Conservation (phyloP, 2,113 vertebrate genomes). For the Solea senegalensis region DNA sequence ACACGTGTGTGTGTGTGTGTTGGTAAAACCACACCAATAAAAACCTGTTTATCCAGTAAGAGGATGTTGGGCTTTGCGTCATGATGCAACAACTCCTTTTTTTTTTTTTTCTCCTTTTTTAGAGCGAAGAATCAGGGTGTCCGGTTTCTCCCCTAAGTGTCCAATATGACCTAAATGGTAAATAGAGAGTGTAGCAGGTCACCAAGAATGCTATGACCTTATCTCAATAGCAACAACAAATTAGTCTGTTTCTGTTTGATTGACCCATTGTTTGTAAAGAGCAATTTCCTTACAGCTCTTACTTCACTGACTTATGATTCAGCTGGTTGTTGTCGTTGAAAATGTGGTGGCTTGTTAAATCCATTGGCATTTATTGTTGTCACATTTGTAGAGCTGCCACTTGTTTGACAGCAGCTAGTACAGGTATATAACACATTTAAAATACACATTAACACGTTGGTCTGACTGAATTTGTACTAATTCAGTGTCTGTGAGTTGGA, state of each 20-base stretch:
- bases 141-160: neutral
- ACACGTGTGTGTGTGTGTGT: slow-evolving; percentile 15
- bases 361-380: neutral
- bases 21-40: slow-evolving; percentile 58
- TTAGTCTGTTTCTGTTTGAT: no score
- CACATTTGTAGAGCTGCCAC: neutral
- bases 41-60: slow-evolving; percentile 75
- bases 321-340: neutral
- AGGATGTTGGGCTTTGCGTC: slow-evolving; percentile 67
- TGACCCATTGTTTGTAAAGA: no score
- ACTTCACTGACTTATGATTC: no score
- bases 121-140: slow-evolving; percentile 1
- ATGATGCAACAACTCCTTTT: slow-evolving; percentile 33
- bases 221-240: neutral
- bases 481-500: no score
- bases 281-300: no score
- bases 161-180: neutral
- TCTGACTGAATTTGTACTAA: no score
- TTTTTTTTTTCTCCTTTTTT: no score
- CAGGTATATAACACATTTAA: no score
- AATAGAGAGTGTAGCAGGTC: neutral
- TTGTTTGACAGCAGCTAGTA: neutral
- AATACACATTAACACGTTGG: no score
- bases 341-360: neutral
- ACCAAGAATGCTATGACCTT: neutral